Conservation (phyloP, 2,797 vertebrate genomes). For the Gallinago nigripennis region DNA sequence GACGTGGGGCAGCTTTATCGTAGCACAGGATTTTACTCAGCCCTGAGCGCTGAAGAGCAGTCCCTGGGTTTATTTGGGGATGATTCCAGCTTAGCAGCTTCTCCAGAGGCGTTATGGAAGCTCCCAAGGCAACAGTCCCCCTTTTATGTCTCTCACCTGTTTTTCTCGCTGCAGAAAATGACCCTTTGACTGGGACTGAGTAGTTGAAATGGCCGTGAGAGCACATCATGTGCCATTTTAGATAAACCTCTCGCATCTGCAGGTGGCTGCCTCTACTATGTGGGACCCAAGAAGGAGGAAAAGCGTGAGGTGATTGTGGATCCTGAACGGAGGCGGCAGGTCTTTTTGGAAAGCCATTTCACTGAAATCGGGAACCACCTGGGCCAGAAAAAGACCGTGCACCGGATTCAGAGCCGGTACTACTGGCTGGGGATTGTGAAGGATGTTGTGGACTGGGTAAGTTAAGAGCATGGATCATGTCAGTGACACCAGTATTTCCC, state of each 20-base stretch:
- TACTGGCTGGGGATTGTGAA: slow-evolving; percentile 94
- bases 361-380: slow-evolving; percentile 88
- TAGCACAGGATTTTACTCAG: not conserved
- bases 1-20: rapidly evolving
- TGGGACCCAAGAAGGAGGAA: slow-evolving; percentile 89
- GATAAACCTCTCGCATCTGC: not conserved
- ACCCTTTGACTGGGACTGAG: not conserved
- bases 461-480: not conserved
- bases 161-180: not conserved
- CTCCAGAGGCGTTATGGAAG: not conserved
- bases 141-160: too few species aligned
- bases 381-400: slow-evolving; percentile 92
- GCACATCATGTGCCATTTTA: rapidly evolving
- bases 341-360: slow-evolving; percentile 90
- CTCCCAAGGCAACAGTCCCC: not conserved
- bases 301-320: slow-evolving; percentile 92
- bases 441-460: slow-evolving; percentile 93
- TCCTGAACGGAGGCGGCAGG: slow-evolving; percentile 82
- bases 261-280: slow-evolving; percentile 89
- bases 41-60: not conserved
- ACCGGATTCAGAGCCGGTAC: slow-evolving; percentile 90
- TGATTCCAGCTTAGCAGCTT: not conserved
- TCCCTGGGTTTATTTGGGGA: not conserved
- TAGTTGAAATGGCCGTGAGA: not conserved
- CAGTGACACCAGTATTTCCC: not conserved